Evolutionary conservation across 2,888 invertebrate genomes (phyloP), one percentile per base, ranked within the genome.

Genomic region (Podabrus alpinus): DNA sequence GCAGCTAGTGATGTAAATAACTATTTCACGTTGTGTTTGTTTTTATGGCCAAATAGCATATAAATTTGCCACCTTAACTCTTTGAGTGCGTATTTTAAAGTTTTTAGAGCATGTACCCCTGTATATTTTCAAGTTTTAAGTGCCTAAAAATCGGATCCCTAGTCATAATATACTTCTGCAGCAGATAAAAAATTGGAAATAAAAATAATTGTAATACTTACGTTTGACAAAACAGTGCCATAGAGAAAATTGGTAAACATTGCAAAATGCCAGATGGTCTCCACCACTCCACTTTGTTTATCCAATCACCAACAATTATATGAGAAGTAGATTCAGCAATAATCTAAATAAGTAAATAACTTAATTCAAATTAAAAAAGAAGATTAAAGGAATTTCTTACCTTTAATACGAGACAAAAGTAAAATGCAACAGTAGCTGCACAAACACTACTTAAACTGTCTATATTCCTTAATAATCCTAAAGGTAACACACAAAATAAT

Each of bases 181-280:
- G 1, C 9, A 24, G 24, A 9, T 24, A 2, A 2, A 7, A 24
- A 24, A 24, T 9, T 24, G 9, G 9, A 9, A 24, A 9, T 2
- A 0, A 9, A 24, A 24, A 9, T 9, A 24, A 24, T 9, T 24
- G 9, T 19, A 9, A 71, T 10, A 10, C 71, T 91, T 88, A 96
- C 93, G 98, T 97, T 88, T 99, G 99, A 88, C 99, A 99, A 79
- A 97, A 97, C 71, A 98, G 89, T 0, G 98, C 97, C 94, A 98
- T 96, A 11, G 97, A 95, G 88, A 98, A 97, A 81, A 99, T 98
- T 0, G 99, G 99, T 79, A 98, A 89, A 85, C 97, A 97, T 82
- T 97, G 96, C 68, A 98, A 88, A 74, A 97, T 89, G 0, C 98
- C 98, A 0, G 93, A 90, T 0, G 96, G 94, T 81, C 92, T 91